A percentile compares a stretch with the other conserved stretches of the same genome.
Evolutionary conservation across 2,113 vertebrate genomes (phyloP).

Genomic region (Cryptotis parvus): DNA sequence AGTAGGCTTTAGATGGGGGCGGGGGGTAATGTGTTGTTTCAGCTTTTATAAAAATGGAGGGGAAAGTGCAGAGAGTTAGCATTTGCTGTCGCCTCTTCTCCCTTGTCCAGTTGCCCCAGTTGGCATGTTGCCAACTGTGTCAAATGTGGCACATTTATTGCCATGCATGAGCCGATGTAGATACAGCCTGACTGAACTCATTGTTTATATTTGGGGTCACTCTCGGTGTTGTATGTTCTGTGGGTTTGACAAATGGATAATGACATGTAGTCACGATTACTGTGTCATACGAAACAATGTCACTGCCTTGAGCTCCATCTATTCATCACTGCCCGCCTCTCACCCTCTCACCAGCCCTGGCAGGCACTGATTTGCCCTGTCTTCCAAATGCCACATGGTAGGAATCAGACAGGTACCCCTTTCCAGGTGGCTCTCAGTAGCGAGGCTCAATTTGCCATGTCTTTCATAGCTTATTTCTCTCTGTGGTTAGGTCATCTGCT

Average conservation of each 20-base stretch:
- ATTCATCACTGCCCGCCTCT: not conserved
- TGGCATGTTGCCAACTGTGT: not conserved
- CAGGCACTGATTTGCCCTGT: not conserved
- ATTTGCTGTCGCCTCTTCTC: not conserved
- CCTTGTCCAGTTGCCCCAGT: not conserved
- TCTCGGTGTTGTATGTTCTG: not conserved
- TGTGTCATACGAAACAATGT: not conserved
- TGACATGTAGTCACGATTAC: not conserved
- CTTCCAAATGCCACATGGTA: not conserved
- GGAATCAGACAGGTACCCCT: not conserved
- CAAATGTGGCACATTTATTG: not conserved
- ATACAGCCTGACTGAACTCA: not conserved
- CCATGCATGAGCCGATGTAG: not conserved
- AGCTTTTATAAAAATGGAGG: not conserved
- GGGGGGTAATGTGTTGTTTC: not conserved
- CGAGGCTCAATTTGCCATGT: not conserved
- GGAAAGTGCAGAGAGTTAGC: not conserved
- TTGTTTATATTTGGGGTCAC: not conserved
- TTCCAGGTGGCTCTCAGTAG: not conserved
- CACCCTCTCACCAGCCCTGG: not conserved
- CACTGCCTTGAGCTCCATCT: not conserved
- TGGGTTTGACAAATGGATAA: not conserved
- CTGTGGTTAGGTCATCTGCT: not conserved
- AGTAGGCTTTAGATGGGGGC: slow-evolving; percentile 22
- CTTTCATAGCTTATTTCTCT: not conserved